Base-by-base conservation (phyloP, 1,140 invertebrate genomes). In the Drosophila suzukii region DNA sequence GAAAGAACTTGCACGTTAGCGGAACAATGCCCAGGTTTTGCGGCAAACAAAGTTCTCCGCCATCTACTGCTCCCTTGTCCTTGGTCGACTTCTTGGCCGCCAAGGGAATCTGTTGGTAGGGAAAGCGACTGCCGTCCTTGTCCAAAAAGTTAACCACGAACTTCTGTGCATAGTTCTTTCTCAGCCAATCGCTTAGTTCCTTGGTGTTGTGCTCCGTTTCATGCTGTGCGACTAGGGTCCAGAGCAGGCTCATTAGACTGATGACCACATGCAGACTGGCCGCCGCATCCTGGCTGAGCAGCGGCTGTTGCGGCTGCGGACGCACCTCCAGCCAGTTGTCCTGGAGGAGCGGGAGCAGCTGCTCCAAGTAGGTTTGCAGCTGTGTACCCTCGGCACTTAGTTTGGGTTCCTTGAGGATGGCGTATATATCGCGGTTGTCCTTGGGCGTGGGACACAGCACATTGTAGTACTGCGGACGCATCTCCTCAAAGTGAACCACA, bases 291-390 rank as follows among this genome's bases (percentile, higher is more conserved):
- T 91, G 91, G 58, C 81, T 93, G 15, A 95, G 86, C 12, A 94
- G 78, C 0, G 39, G 47, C 32, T 73, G 70, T n/a, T 71, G 85
- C 85, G 75, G 75, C 13, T 82, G 83, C 58, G 95, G 94, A 24
- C 93, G 92, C 17, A 95, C 94, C 93, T 96, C 96, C 20, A 96
- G 75, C 96, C 96, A 96, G 58, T 94, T 95, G 83, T 96, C 96
- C 91, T 95, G 94, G 24, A 96, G 93, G 15, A 96, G 90, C n/a
- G 95, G 95, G 86, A 96, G 93, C 12, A 96, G 92, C 47, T 94
- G 93, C 66, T 94, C 92, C 15, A 95, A 92, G 84, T 96, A 95
- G 43, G 92, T 93, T 30, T 91, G 91, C 34, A 91, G 59, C 13
- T 72, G 78, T 4, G 49, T 50, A 27, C 83, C 63, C 32, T 80